Percentiles rank a stretch among this genome's conserved stretches.
Conservation (phyloP, 2,888 invertebrate genomes). For the Prosapia bicincta region DNA sequence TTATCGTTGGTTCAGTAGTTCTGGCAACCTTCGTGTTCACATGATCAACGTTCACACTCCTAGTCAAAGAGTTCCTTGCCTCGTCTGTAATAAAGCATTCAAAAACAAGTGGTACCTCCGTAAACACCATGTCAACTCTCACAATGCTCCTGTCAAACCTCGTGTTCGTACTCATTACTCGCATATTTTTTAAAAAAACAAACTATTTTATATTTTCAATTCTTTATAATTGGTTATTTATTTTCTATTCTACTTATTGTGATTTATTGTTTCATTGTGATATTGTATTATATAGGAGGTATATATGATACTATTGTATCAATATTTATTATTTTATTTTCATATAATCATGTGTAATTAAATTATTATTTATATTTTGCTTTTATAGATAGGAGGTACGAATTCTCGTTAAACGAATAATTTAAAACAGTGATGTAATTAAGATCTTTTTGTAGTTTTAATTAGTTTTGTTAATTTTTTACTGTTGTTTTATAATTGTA, state of each 20-base stretch:
- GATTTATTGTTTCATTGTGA: not conserved
- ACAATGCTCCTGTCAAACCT: conserved; percentile 39
- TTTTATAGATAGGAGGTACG: too few relatives aligned
- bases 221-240: not conserved
- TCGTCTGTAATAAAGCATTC: conserved; percentile 39
- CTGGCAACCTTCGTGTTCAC: conserved; percentile 33
- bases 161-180: not conserved
- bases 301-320: too few relatives aligned
- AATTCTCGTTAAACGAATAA: too few relatives aligned
- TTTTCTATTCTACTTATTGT: not conserved
- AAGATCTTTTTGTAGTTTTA: too few relatives aligned
- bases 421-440: too few relatives aligned
- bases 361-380: too few relatives aligned
- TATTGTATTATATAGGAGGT: too few relatives aligned
- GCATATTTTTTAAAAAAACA: not conserved
- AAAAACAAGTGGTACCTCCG: conserved; percentile 42
- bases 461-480: too few relatives aligned
- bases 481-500: too few relatives aligned
- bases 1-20: conserved; percentile 23
- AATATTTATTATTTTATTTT: too few relatives aligned
- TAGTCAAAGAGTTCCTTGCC: conserved; percentile 39
- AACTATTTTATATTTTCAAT: too few relatives aligned
- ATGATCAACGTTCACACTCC: conserved; percentile 41
- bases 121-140: conserved; percentile 41
- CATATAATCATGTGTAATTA: too few relatives aligned